These are phyloP conservation scores for Camponotus fellah DNA, from an alignment of 2,888 invertebrate species.

Conservation along the genomic window DNA sequence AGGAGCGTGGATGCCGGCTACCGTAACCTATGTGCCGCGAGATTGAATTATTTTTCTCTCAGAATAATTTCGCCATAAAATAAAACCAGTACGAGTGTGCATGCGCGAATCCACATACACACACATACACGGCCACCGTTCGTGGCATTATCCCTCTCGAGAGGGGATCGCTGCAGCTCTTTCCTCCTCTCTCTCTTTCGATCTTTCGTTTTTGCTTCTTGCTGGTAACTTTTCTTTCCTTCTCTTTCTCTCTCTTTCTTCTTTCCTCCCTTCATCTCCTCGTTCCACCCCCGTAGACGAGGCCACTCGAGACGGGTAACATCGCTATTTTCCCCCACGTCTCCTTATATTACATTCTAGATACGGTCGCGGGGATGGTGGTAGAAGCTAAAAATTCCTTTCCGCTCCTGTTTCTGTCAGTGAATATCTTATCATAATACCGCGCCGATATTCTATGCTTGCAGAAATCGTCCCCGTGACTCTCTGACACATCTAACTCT, in stretches of 20 bases:
- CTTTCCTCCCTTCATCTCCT: conserved; percentile 16
- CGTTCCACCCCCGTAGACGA: conserved; percentile 33
- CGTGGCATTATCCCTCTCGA: conserved; percentile 38
- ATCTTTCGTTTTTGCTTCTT: conserved; percentile 21
- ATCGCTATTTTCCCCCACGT: conserved; percentile 79
- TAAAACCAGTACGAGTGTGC: conserved; percentile 72
- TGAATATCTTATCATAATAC: conserved; percentile 85
- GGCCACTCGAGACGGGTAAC: conserved; percentile 63
- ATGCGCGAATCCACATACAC: conserved; percentile 56
- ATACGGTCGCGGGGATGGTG: conserved; percentile 71
- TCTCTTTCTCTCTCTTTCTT: conserved; percentile 29
- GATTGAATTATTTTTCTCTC: conserved; percentile 83
- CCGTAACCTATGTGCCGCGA: conserved; percentile 72
- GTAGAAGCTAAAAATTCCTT: conserved; percentile 80
- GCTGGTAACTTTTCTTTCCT: conserved; percentile 33
- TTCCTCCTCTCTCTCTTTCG: conserved; percentile 12
- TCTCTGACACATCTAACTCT: neutral
- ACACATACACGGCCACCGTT: neutral
- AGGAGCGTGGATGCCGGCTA: conserved; percentile 54
- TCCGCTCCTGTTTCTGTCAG: conserved; percentile 81
- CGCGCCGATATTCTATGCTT: conserved; percentile 49
- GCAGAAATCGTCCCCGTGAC: conserved; percentile 34
- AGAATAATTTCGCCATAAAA: conserved; percentile 83
- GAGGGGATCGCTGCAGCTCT: conserved; percentile 54
- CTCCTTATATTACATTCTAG: conserved; percentile 83